phyloP scores from a whole-genome alignment of 2,888 invertebrate genomes.

The Plagiodera versicolora region DNA sequence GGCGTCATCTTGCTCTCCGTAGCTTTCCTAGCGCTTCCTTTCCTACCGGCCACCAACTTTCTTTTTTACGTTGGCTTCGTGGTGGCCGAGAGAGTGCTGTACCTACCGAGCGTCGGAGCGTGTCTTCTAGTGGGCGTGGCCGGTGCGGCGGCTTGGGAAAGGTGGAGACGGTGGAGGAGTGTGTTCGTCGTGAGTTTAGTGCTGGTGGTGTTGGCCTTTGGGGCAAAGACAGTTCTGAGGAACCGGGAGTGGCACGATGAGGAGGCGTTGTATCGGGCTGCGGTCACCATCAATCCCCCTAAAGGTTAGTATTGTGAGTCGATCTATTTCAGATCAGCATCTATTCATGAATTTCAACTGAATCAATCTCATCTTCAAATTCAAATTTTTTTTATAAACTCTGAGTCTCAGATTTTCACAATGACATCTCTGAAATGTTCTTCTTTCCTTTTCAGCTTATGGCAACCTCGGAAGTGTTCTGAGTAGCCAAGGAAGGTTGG shows the following conservation, averaged over 20 bases:
- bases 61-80: constrained; percentile 99
- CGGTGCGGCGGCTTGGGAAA: constrained; percentile 60
- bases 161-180: constrained; percentile 41
- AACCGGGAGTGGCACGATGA: constrained; percentile 93
- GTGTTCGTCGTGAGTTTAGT: constrained; percentile 58
- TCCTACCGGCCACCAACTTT: constrained; percentile 93
- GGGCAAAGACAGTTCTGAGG: constrained; percentile 76
- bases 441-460: constrained; percentile 71
- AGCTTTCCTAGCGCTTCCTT: constrained; percentile 85
- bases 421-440: too few relatives aligned
- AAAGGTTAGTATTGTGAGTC: constrained; percentile 70
- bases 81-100: constrained; percentile 93
- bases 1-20: constrained; percentile 58
- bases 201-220: constrained; percentile 67
- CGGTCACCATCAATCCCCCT: constrained; percentile 91
- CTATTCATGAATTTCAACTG: too few relatives aligned
- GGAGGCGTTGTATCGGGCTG: constrained; percentile 89
- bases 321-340: too few relatives aligned
- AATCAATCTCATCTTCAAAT: too few relatives aligned
- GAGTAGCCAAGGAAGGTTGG: constrained; percentile 81
- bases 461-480: constrained; percentile 96
- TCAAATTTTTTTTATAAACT: too few relatives aligned
- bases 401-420: too few relatives aligned
- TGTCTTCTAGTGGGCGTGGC: constrained; percentile 86
- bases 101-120: constrained; percentile 94